A percentile compares a stretch with the other conserved stretches of the same genome.
Evolutionary conservation across 1,140 invertebrate genomes (phyloP).

Genomic region (Drosophila sturtevanti): DNA sequence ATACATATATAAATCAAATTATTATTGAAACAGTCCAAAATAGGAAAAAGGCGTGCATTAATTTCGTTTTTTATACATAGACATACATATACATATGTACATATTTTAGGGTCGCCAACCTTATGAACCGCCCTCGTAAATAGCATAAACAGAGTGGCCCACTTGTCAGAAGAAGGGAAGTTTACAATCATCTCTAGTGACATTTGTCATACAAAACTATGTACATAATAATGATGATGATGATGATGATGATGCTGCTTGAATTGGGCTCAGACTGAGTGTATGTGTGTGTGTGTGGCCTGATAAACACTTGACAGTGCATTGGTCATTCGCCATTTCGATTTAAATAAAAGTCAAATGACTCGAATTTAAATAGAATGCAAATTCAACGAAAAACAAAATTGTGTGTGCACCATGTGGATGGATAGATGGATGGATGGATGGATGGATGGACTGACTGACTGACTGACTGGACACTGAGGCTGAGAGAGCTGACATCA

Average conservation of each 20-base stretch:
- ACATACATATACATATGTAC: no score
- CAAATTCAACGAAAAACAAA: slow-evolving; percentile 35
- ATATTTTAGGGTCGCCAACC: neutral
- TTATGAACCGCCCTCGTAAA: neutral
- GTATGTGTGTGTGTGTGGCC: slow-evolving; percentile 8
- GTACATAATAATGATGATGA: slow-evolving; percentile 22
- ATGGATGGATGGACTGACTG: neutral
- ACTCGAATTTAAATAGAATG: slow-evolving; percentile 2
- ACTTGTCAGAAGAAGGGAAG: slow-evolving; percentile 42
- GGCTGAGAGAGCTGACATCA: slow-evolving; percentile 71
- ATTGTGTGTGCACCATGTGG: slow-evolving; percentile 4
- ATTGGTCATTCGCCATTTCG: slow-evolving; percentile 30
- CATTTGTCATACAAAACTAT: slow-evolving; percentile 59
- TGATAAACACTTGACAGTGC: slow-evolving; percentile 65
- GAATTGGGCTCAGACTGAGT: slow-evolving; percentile 14
- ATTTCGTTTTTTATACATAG: no score
- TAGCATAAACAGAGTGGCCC: slow-evolving; percentile 20
- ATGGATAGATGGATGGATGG: neutral
- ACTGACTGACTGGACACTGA: slow-evolving; percentile 15
- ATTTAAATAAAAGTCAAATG: neutral
- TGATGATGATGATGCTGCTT: slow-evolving; percentile 14
- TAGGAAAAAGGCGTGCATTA: no score
- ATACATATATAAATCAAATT: no score
- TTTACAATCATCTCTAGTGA: slow-evolving; percentile 59
- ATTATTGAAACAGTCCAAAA: no score